A percentile compares a stretch with the other conserved stretches of the same genome.
phyloP scores from a whole-genome alignment of 2,797 vertebrate species.

The Dermochelys coriacea region DNA sequence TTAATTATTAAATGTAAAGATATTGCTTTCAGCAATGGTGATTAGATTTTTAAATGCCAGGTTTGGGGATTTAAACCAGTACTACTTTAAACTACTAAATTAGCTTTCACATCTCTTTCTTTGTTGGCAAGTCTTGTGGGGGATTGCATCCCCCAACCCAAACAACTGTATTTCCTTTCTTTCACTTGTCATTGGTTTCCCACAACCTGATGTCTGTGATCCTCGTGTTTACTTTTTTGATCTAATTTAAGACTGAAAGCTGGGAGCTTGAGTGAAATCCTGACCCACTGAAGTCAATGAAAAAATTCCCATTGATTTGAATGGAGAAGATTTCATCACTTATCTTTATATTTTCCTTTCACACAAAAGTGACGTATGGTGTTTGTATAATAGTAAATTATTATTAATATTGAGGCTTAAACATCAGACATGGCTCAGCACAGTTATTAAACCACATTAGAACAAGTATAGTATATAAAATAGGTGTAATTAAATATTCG shows the following conservation, averaged over 20 bases:
- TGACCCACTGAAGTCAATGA: not conserved
- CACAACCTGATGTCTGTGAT: not conserved
- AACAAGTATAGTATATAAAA: not conserved
- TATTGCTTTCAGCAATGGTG: not conserved
- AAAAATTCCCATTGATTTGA: not conserved
- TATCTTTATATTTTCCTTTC: not conserved
- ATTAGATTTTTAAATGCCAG: not conserved
- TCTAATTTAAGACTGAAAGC: not conserved
- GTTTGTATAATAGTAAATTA: not conserved
- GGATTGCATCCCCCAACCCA: not conserved
- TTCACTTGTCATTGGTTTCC: not conserved
- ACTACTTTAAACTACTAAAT: not conserved
- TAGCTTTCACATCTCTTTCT: not conserved
- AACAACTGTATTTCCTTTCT: not conserved
- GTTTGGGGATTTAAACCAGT: constrained; percentile 14
- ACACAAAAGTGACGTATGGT: not conserved
- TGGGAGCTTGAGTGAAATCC: not conserved
- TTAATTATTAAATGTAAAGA: constrained; percentile 15
- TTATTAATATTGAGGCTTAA: not conserved
- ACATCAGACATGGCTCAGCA: not conserved
- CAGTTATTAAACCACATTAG: not conserved
- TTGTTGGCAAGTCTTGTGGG: not conserved
- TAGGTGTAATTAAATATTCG: not conserved
- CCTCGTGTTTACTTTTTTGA: not conserved
- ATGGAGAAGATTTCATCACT: not conserved